Evolutionary conservation across 2,888 invertebrate species (phyloP), one percentile per base, ranked within the genome.

Genomic region (Ceratothoa steindachneri): DNA sequence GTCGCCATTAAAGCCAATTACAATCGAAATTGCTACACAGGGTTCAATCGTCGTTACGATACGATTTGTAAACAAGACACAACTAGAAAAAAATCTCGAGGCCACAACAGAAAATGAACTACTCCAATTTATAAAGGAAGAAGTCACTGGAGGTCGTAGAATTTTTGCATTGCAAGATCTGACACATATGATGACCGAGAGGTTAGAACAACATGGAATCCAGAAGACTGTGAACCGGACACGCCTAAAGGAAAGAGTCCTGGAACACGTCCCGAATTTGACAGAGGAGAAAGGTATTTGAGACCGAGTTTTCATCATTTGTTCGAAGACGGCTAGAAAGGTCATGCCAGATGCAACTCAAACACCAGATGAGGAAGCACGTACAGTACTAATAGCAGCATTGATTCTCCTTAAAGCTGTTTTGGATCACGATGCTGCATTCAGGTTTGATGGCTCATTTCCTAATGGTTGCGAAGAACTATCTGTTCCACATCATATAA

Each of bases 1-100:
- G 60, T 60, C 9, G 60, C 60, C n/a, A 60, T 60, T 60, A 19
- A 60, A 60, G 60, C 60, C 24, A 60, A 60, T 5, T 60, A 60
- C 60, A n/a, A 51, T 51, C 51, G 51, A 51, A 51, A 51, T 51
- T 51, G 51, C 51, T 51, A n/a, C n/a, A n/a, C n/a, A n/a, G n/a
- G n/a, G n/a, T n/a, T n/a, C n/a, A n/a, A n/a, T 24, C 60, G 19
- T 60, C 60, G 60, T n/a, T 24, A 60, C n/a, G 5, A 60, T 60
- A 19, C 19, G 9, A 60, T 60, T 60, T 9, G 19, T 9, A 60
- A 60, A 41, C 41, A 41, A 41, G 41, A 15, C 41, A 41, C 5
- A 41, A 15, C 41, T 15, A 41, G 7, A 5, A 15, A 41, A n/a
- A 9, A 24, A 60, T 19, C 5, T 24, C 24, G 60, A 60, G 24